A percentile compares a stretch with the other conserved stretches of the same genome.
Evolutionary conservation across 2,113 vertebrate species (phyloP).

Genomic region (Microcebus murinus): DNA sequence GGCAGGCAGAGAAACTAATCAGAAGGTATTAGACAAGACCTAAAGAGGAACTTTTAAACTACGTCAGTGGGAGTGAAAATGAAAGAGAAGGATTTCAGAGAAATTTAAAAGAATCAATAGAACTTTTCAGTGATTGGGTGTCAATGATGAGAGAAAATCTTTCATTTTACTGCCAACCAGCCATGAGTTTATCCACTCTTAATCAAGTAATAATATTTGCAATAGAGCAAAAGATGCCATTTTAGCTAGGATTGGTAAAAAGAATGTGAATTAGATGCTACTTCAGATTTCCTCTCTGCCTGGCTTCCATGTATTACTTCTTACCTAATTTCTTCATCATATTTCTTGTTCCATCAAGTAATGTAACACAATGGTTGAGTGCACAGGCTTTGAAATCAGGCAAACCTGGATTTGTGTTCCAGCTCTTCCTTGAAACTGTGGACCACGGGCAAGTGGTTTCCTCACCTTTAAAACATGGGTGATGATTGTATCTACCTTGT

Average conservation of each 20-base stretch:
- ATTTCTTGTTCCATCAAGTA: slow-evolving; percentile 13
- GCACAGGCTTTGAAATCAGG: neutral
- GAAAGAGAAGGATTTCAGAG: slow-evolving; percentile 1
- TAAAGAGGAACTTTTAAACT: slow-evolving; percentile 26
- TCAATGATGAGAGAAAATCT: neutral
- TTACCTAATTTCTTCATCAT: neutral
- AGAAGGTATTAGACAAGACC: neutral
- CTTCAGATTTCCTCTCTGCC: neutral
- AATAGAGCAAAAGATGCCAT: neutral
- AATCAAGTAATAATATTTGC: neutral
- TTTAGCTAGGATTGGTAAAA: neutral
- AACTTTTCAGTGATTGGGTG: neutral
- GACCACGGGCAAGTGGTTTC: neutral
- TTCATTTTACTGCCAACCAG: neutral
- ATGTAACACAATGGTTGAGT: neutral
- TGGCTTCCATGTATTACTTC: neutral
- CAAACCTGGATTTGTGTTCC: neutral
- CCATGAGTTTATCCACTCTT: neutral
- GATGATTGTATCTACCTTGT: neutral
- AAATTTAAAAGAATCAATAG: neutral
- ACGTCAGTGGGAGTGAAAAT: neutral
- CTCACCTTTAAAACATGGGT: neutral
- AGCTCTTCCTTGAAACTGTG: neutral
- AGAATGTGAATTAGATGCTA: neutral
- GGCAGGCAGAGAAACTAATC: neutral